These are phyloP conservation scores for Camptogramma bilineatum DNA, from an alignment of 2,888 invertebrate species.

Conservation along the genomic window DNA sequence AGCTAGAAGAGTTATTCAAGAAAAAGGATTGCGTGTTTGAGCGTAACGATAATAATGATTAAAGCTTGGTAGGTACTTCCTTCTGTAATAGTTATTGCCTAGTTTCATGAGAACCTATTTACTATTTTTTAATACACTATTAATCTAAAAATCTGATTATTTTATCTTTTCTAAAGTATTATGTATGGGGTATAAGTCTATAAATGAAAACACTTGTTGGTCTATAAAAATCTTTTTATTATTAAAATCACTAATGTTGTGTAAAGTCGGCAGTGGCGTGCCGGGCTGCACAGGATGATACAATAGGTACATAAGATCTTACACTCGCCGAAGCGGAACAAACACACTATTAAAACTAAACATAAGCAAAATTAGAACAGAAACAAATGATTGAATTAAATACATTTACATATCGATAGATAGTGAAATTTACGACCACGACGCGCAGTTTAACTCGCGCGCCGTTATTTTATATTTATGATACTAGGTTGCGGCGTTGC, in stretches of 20 bases:
- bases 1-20: constrained; percentile 66
- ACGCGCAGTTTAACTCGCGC: constrained; percentile 54
- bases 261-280: constrained; percentile 56
- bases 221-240: constrained; percentile 84
- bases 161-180: background rate
- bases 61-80: background rate
- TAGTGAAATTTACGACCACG: constrained; percentile 56
- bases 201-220: constrained; percentile 47
- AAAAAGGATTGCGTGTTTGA: constrained; percentile 53
- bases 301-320: constrained; percentile 69
- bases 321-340: constrained; percentile 57
- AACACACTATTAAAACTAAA: constrained; percentile 73
- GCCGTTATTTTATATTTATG: constrained; percentile 44
- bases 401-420: constrained; percentile 66
- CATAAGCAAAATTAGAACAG: constrained; percentile 70
- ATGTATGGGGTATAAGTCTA: background rate
- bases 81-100: constrained; percentile 25
- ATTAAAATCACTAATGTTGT: constrained; percentile 78
- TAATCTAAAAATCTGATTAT: background rate
- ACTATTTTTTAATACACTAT: constrained; percentile 5
- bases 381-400: constrained; percentile 76
- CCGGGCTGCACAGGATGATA: constrained; percentile 62
- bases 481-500: constrained; percentile 44
- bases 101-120: constrained; percentile 13
- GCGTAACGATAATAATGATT: constrained; percentile 2